Conservation (phyloP, 1,140 invertebrate species). For the Tetramorium alpestre region DNA sequence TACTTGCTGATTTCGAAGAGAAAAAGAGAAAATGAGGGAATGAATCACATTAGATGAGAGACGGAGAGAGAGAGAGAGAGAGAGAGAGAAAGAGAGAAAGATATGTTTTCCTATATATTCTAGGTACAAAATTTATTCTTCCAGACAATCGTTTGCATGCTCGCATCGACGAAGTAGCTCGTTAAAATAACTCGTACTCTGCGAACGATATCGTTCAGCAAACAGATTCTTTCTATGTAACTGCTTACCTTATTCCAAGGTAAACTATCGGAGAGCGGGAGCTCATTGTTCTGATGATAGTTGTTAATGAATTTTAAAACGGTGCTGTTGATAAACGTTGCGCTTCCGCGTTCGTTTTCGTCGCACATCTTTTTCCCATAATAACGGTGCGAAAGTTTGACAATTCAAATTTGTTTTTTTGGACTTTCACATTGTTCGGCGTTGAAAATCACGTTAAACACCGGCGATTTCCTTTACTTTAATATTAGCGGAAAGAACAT, state of each 20-base stretch:
- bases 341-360: neutral
- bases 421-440: neutral
- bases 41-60: neutral
- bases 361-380: neutral
- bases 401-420: too few relatives aligned
- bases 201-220: neutral
- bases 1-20: neutral
- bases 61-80: neutral
- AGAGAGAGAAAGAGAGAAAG: neutral
- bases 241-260: neutral
- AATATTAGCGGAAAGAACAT: neutral
- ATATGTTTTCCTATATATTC: neutral
- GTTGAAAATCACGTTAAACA: neutral
- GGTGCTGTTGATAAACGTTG: constrained; percentile 18
- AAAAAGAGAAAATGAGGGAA: constrained; percentile 3
- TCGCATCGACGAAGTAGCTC: neutral
- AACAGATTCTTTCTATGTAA: neutral
- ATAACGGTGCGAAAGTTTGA: neutral
- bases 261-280: neutral
- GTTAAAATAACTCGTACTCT: neutral
- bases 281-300: neutral
- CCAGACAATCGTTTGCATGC: constrained; percentile 16
- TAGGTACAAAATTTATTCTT: constrained; percentile 34
- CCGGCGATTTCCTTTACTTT: neutral
- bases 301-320: constrained; percentile 11